phyloP scores from a whole-genome alignment of 2,113 vertebrate species.

The Arothron firmamentum region DNA sequence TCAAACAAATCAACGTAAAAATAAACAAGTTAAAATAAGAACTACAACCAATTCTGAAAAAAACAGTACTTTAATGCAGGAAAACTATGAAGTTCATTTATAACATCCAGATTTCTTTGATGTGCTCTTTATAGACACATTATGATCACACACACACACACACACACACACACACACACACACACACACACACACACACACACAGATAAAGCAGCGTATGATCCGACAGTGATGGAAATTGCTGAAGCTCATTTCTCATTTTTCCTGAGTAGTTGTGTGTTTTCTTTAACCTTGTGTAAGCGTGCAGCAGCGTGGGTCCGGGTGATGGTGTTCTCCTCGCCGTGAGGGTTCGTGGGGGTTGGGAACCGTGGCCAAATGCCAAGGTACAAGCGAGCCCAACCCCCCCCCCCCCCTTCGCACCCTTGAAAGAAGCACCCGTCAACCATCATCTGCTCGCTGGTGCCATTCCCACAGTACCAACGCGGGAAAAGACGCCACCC shows the following conservation, averaged over 20 bases:
- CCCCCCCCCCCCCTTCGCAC: constrained; percentile 31
- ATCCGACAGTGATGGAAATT: too few relatives aligned
- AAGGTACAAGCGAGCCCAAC: constrained; percentile 28
- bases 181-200: too few relatives aligned
- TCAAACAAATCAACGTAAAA: constrained; percentile 12
- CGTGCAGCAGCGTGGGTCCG: constrained; percentile 9
- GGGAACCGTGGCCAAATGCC: constrained; percentile 51
- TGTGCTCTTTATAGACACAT: too few relatives aligned
- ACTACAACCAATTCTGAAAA: constrained; percentile 21
- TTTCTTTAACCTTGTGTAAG: too few relatives aligned
- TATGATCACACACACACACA: too few relatives aligned
- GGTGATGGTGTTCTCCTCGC: constrained; percentile 22
- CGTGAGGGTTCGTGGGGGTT: constrained; percentile 44
- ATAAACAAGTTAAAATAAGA: constrained; percentile 9
- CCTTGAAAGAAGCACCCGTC: constrained; percentile 18
- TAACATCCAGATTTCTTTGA: too few relatives aligned
- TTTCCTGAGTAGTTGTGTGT: too few relatives aligned
- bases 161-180: too few relatives aligned
- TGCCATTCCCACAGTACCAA: constrained; percentile 10
- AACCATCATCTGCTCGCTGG: constrained; percentile 22
- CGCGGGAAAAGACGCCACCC: too few relatives aligned
- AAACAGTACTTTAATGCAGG: constrained; percentile 10
- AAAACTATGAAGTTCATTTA: too few relatives aligned
- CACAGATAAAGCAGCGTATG: too few relatives aligned
- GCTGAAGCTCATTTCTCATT: background rate